phyloP scores from a whole-genome alignment of 2,797 vertebrate genomes.

The Anguilla megastoma region DNA sequence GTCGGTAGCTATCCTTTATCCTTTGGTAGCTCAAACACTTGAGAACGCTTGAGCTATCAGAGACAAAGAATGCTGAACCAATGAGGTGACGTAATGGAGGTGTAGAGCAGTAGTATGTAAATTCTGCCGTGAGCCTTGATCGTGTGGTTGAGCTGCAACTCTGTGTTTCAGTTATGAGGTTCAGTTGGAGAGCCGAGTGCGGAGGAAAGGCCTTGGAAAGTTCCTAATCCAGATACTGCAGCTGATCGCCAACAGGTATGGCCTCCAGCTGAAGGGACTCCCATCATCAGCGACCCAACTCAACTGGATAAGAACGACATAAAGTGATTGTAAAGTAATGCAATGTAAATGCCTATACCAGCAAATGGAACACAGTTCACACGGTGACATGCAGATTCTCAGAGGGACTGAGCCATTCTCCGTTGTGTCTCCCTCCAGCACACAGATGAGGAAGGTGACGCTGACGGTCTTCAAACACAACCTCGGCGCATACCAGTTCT shows the following conservation, averaged over 20 bases:
- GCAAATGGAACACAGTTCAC: background rate
- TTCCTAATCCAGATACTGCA: conserved; percentile 94
- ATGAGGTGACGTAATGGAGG: background rate
- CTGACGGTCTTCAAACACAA: conserved; percentile 97
- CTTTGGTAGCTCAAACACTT: background rate
- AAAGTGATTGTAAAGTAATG: background rate
- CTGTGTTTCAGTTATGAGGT: conserved; percentile 81
- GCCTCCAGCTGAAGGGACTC: background rate
- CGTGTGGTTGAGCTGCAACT: background rate
- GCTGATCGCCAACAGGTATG: conserved; percentile 89
- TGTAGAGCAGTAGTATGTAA: background rate
- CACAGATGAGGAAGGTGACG: conserved; percentile 99
- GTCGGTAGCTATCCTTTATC: background rate
- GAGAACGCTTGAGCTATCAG: background rate
- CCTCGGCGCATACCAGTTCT: conserved; percentile 93
- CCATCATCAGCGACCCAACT: background rate
- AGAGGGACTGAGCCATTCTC: background rate
- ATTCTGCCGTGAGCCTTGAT: background rate
- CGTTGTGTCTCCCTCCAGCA: conserved; percentile 67
- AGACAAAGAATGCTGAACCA: background rate
- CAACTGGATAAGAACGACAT: background rate
- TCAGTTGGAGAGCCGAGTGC: conserved; percentile 85
- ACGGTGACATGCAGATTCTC: background rate
- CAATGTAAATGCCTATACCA: background rate
- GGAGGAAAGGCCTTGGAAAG: conserved; percentile 90